Conservation (phyloP, 2,888 invertebrate genomes). For the Lycia hirtaria region DNA sequence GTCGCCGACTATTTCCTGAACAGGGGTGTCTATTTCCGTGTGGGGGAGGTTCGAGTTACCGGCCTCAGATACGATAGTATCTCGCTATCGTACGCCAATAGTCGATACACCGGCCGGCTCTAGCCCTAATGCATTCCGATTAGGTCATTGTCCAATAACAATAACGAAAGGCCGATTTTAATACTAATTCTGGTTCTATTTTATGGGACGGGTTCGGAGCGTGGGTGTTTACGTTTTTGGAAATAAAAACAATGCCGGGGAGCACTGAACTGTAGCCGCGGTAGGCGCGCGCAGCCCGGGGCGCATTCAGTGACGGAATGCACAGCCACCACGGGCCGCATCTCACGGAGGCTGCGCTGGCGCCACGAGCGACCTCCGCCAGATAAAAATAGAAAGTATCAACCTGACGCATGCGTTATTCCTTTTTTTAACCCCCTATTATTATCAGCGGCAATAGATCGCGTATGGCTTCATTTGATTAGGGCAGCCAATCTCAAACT, state of each 20-base stretch:
- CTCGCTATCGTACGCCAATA: slow-evolving; percentile 68
- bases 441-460: slow-evolving; percentile 65
- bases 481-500: too few relatives aligned
- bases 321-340: slow-evolving; percentile 66
- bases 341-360: slow-evolving; percentile 54
- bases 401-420: slow-evolving; percentile 70
- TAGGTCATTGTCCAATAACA: slow-evolving; percentile 70
- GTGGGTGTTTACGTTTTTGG: slow-evolving; percentile 36
- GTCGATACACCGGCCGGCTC: slow-evolving; percentile 62
- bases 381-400: slow-evolving; percentile 83
- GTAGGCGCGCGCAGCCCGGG: slow-evolving; percentile 74
- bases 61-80: slow-evolving; percentile 56
- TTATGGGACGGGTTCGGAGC: slow-evolving; percentile 27
- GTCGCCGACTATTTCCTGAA: slow-evolving; percentile 62
- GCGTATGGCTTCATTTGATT: slow-evolving; percentile 60
- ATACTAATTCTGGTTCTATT: slow-evolving; percentile 4
- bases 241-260: slow-evolving; percentile 63
- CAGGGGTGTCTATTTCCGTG: slow-evolving; percentile 52
- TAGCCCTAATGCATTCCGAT: slow-evolving; percentile 71
- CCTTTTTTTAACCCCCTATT: slow-evolving; percentile 76
- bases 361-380: slow-evolving; percentile 71
- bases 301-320: slow-evolving; percentile 80
- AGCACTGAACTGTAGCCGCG: slow-evolving; percentile 48
- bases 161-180: slow-evolving; percentile 36
- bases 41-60: slow-evolving; percentile 55